Evolutionary conservation across 2,797 vertebrate species (phyloP), one percentile per base, ranked within the genome.

Genomic region (Pseudochirops corinnae): DNA sequence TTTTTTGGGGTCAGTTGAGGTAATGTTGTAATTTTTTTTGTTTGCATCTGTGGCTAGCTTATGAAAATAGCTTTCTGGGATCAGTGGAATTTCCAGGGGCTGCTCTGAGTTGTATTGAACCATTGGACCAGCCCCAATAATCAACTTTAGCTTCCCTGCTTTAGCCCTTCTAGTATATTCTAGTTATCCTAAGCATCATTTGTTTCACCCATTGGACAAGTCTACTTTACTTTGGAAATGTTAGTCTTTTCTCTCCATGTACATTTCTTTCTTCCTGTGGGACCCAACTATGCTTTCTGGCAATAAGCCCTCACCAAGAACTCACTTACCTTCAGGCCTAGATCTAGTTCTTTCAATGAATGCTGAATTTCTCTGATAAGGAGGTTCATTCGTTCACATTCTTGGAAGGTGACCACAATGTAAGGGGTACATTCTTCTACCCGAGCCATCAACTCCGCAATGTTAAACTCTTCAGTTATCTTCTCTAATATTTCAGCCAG

Each of bases 361-460:
- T 97, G 97, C 97, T 98, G 99, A 26, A 99, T 99, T 96, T 99
- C 99, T 24, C 98, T 97, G 0, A 99, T 99, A 56, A 99, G 99
- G 90, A 97, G 0, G 95, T 99, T 99, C 99, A 99, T 99, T 92
- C 99, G 99, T 62, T 99, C 99, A 5, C 99, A 99, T 98, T 99
- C 99, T 98, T 99, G 99, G 87, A 99, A 98, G 4, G 98, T 99
- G 82, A 99, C 99, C 67, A 99, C 99, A 0, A 99, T 96, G 16
- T 99, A 99, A 0, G 99, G 99, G 0, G 99, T 99, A 97, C 99
- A 99, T 95, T 99, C 99, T 97, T 99, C 99, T 16, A 98, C 99
- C 97, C 98, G 99, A 0, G 98, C 98, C 98, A 99, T 98, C 97
- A 99, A 98, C 97, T 99, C 99, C 0, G 97, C 67, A 97, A 99